Evolutionary conservation across 92 coral and sea anemone genomes (phyloP).

Genomic region (Anthopleura xanthogrammica): DNA sequence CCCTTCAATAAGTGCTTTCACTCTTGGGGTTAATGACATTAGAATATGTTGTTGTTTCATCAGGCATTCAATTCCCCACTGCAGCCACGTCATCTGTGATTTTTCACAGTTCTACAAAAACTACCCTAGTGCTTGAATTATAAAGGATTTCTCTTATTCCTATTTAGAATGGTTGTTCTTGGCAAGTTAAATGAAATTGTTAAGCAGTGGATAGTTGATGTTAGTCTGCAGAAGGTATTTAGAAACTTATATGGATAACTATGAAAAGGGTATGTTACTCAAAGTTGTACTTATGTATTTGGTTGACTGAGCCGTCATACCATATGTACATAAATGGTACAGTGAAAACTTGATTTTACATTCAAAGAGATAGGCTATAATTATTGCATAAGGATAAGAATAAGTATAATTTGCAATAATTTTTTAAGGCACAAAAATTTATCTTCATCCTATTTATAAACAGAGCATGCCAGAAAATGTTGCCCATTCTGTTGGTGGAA

Average conservation of each 20-base stretch:
- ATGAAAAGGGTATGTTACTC: background rate
- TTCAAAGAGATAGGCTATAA: no score
- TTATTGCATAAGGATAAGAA: no score
- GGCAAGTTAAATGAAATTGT: slow-evolving; percentile 90
- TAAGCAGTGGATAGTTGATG: slow-evolving; percentile 87
- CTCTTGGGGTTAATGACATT: no score
- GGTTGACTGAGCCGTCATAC: no score
- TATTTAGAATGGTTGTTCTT: slow-evolving; percentile 86
- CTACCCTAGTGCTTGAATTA: background rate
- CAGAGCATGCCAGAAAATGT: slow-evolving; percentile 95
- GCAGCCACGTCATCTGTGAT: no score
- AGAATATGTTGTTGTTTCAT: no score
- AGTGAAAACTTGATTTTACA: no score
- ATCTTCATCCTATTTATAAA: background rate
- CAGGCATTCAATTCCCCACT: no score
- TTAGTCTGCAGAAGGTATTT: slow-evolving; percentile 77
- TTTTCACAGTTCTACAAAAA: no score
- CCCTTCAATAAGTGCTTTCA: no score
- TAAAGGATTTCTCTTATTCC: background rate
- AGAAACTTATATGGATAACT: background rate
- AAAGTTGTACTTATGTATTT: background rate
- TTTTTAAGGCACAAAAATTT: background rate
- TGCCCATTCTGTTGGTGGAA: slow-evolving; percentile 90
- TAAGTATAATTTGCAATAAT: no score
- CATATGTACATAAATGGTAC: no score